Percentiles rank a stretch among this genome's conserved stretches.
Evolutionary conservation across 2,888 invertebrate genomes (phyloP).

Genomic region (Drosophila robusta): DNA sequence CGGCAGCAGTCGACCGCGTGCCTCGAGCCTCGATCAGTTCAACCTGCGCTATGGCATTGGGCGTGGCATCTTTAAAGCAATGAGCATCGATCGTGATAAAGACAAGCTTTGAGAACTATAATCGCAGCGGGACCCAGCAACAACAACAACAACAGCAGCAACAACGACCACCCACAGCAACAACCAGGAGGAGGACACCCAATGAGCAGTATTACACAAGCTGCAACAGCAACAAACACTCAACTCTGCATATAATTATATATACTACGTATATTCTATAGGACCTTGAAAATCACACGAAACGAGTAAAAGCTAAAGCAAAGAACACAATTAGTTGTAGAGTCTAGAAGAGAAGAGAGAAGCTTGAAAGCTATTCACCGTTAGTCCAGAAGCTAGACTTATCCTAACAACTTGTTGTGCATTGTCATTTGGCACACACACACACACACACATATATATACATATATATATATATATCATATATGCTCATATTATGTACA

Average conservation of each 20-base stretch:
- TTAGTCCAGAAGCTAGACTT: conserved; percentile 18
- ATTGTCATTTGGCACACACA: neutral
- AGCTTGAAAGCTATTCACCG: conserved; percentile 38
- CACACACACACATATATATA: too few species aligned
- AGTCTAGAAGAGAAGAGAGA: conserved; percentile 1
- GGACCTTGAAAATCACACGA: too few species aligned
- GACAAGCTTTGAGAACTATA: conserved; percentile 85
- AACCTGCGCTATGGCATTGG: conserved; percentile 82
- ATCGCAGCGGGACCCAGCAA: conserved; percentile 40
- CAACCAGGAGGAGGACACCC: conserved; percentile 36
- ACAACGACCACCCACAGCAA: conserved; percentile 3
- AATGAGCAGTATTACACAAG: conserved; percentile 62
- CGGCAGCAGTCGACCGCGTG: conserved; percentile 78
- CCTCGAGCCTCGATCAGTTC: conserved; percentile 84
- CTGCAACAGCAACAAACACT: conserved; percentile 44
- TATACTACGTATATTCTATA: conserved; percentile 23
- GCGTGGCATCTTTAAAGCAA: conserved; percentile 84
- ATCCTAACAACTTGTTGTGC: neutral
- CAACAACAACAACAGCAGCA: conserved; percentile 8
- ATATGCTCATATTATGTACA: too few species aligned
- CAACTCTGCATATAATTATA: conserved; percentile 18
- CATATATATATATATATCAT: too few species aligned
- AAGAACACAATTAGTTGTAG: conserved; percentile 13
- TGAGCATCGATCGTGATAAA: conserved; percentile 85
- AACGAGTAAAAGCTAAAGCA: neutral